These are phyloP conservation scores for Siniperca obscura DNA, from an alignment of 2,797 vertebrate species.

Conservation along the genomic window DNA sequence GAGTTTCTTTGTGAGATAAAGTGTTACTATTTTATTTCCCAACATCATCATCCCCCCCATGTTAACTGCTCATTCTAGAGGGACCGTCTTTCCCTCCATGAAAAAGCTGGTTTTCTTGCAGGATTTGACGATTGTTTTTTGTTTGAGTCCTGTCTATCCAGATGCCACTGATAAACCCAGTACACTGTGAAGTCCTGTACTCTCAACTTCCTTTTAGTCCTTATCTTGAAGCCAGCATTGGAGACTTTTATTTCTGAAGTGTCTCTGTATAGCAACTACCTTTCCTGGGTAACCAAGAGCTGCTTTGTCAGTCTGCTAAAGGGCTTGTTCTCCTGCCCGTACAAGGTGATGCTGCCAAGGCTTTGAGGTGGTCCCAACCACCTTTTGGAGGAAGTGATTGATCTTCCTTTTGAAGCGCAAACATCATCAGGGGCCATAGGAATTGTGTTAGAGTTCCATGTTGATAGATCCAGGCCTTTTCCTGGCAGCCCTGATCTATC, in stretches of 20 bases:
- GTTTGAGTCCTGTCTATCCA: no score
- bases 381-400: neutral
- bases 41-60: no score
- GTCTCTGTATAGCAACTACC: neutral
- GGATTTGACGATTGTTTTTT: no score
- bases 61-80: no score
- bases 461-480: neutral
- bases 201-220: no score
- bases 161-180: no score
- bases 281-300: neutral
- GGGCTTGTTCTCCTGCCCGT: neutral
- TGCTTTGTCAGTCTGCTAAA: neutral
- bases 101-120: no score
- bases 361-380: neutral
- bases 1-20: no score
- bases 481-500: neutral
- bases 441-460: neutral
- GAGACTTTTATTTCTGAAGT: neutral
- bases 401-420: slow-evolving; percentile 1
- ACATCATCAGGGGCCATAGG: neutral
- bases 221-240: neutral
- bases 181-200: neutral
- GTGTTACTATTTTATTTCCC: no score
- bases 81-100: no score
- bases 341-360: neutral